Conservation (phyloP, 2,888 invertebrate genomes). For the Amphipoea lucens region DNA sequence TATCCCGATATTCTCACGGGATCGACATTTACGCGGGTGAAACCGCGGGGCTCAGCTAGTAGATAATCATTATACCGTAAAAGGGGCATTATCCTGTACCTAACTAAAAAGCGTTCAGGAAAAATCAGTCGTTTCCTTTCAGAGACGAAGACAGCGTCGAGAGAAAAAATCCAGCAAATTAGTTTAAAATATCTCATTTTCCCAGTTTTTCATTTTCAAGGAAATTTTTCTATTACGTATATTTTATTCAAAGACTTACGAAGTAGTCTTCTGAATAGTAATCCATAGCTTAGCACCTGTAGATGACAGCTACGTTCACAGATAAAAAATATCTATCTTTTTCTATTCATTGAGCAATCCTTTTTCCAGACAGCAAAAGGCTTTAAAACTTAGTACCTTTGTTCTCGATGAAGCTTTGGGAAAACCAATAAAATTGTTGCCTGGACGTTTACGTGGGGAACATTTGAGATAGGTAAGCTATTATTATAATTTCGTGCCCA, state of each 20-base stretch:
- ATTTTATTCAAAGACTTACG: conserved; percentile 31
- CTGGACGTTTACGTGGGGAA: conserved; percentile 15
- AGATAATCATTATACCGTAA: background rate
- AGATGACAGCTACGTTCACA: conserved; percentile 27
- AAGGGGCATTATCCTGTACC: background rate
- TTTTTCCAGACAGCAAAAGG: conserved; percentile 26
- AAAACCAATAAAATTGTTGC: conserved; percentile 41
- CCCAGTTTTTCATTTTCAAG: conserved; percentile 12
- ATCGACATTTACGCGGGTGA: too few relatives aligned
- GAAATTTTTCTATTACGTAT: conserved; percentile 29
- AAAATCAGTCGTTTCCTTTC: background rate
- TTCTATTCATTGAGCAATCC: conserved; percentile 21
- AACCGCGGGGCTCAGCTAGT: too few relatives aligned
- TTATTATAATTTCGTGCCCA: background rate
- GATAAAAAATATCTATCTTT: conserved; percentile 25
- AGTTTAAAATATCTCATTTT: conserved; percentile 29
- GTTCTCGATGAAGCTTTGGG: conserved; percentile 10
- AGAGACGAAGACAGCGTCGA: conserved; percentile 13
- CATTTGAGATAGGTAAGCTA: conserved; percentile 11
- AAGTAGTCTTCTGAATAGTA: conserved; percentile 37
- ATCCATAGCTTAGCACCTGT: conserved; percentile 21
- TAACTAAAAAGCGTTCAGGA: background rate
- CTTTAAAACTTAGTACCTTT: conserved; percentile 27
- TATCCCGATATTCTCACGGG: too few relatives aligned
- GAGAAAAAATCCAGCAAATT: conserved; percentile 9